phyloP scores from a whole-genome alignment of 2,113 vertebrate species.

The Potamarius usumacintae region DNA sequence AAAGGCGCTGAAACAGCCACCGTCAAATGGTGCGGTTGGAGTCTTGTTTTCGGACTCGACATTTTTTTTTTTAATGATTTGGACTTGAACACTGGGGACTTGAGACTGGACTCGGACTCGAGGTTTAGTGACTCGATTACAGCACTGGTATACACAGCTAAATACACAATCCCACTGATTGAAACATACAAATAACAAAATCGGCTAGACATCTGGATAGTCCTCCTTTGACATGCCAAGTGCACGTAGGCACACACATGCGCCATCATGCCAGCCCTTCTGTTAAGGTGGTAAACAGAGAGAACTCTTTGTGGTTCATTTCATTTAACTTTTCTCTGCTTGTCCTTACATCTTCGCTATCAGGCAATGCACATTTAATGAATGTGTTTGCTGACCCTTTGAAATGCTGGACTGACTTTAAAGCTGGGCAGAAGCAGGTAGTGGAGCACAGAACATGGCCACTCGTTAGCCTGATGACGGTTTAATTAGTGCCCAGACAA shows the following conservation, averaged over 20 bases:
- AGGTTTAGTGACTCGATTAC: too few relatives aligned
- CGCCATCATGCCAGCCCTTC: slow-evolving; percentile 2
- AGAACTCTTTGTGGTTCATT: slow-evolving; percentile 52
- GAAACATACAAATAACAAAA: neutral
- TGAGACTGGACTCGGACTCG: too few relatives aligned
- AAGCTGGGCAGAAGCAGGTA: slow-evolving; percentile 37
- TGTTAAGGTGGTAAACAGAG: neutral
- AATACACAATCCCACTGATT: neutral
- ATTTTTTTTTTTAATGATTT: too few relatives aligned
- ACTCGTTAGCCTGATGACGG: slow-evolving; percentile 35
- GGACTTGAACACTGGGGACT: too few relatives aligned
- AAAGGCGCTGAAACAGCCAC: too few relatives aligned
- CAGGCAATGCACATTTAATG: slow-evolving; percentile 41
- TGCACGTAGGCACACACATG: neutral
- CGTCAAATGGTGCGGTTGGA: too few relatives aligned
- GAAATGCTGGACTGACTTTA: slow-evolving; percentile 47
- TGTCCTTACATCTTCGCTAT: slow-evolving; percentile 57
- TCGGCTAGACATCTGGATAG: neutral
- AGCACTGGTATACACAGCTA: neutral
- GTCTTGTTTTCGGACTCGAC: too few relatives aligned
- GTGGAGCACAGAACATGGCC: neutral
- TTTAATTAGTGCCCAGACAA: slow-evolving; percentile 32
- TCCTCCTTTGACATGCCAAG: neutral
- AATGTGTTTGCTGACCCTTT: slow-evolving; percentile 35
- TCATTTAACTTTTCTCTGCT: slow-evolving; percentile 63